Base-by-base conservation (phyloP, 2,888 invertebrate genomes). In the Stomorhina lunata region DNA sequence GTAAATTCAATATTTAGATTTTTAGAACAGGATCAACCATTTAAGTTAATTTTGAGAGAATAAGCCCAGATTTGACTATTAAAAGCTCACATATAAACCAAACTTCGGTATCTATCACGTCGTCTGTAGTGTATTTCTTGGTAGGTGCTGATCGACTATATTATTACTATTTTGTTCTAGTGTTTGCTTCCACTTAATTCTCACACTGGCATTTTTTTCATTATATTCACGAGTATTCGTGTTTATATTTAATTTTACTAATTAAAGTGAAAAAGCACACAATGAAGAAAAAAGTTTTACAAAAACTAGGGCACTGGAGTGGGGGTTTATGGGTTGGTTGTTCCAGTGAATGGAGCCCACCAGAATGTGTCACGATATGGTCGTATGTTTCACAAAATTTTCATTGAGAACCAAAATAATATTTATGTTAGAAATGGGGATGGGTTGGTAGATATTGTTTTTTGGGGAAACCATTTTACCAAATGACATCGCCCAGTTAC, bases 241-340 rank as follows among this genome's bases (percentile, higher is more conserved):
- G 77, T 68, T 77, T 77, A 34, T 66, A 73, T 78, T 78, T 78
- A 77, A 81, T 78, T 81, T 78, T 57, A 73, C 69, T 73, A 81
- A 81, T 81, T 81, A 73, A 55, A 69, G 72, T 68, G 73, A 66
- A 69, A 61, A 81, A 50, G 40, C 43, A 50, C 22, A 72, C 25
- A 61, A 6, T n/a, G 45, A 48, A 17, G 10, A n/a, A 69, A 17
- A 45, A 63, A 48, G 27, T 73, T 57, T 48, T 50, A n/a, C 0
- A 20, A 15, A 77, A 81, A 68, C 57, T 78, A 48, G 78, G 78
- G 55, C 78, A 78, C 61, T 81, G 57, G 73, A 73, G 68, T 73
- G 55, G 22, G n/a, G 50, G 27, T 37, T 50, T 43, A 15, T 61
- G 53, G 59, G 53, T 34, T 55, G 55, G 7, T 45, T 9, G 25